phyloP scores from a whole-genome alignment of 2,888 invertebrate genomes.

The Cybosia mesomella region DNA sequence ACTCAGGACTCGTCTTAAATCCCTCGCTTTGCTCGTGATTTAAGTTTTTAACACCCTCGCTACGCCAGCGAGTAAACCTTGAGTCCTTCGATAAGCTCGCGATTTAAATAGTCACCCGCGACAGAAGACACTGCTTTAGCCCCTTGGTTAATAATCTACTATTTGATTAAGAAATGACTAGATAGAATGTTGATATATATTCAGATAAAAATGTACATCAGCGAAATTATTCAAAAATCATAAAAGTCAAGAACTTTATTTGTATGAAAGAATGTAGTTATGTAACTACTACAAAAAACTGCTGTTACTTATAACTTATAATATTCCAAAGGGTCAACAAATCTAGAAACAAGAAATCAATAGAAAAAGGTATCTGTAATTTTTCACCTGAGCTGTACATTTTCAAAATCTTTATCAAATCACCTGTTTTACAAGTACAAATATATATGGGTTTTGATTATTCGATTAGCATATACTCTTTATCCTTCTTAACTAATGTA shows the following conservation, averaged over 20 bases:
- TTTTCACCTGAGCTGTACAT: slow-evolving; percentile 37
- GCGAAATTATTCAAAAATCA: no score
- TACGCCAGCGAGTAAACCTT: no score
- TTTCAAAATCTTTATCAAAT: slow-evolving; percentile 39
- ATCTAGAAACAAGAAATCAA: not conserved
- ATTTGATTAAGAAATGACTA: no score
- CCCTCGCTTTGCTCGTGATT: no score
- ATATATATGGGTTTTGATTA: slow-evolving; percentile 46
- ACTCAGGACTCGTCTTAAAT: no score
- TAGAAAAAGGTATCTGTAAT: not conserved
- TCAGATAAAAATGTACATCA: no score
- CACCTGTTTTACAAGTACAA: slow-evolving; percentile 67
- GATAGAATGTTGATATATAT: no score
- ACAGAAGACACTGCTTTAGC: no score
- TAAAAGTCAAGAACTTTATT: not conserved
- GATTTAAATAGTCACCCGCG: no score
- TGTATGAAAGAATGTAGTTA: not conserved
- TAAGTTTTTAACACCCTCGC: no score
- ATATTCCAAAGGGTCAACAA: not conserved
- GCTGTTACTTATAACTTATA: not conserved
- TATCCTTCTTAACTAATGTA: slow-evolving; percentile 34
- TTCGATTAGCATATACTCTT: slow-evolving; percentile 25
- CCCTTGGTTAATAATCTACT: no score
- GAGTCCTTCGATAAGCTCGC: no score
- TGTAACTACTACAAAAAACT: not conserved